A percentile compares a stretch with the other conserved stretches of the same genome.
These are phyloP conservation scores for Vulpes ferrilata DNA, from an alignment of 2,113 vertebrate genomes.

Conservation along the genomic window DNA sequence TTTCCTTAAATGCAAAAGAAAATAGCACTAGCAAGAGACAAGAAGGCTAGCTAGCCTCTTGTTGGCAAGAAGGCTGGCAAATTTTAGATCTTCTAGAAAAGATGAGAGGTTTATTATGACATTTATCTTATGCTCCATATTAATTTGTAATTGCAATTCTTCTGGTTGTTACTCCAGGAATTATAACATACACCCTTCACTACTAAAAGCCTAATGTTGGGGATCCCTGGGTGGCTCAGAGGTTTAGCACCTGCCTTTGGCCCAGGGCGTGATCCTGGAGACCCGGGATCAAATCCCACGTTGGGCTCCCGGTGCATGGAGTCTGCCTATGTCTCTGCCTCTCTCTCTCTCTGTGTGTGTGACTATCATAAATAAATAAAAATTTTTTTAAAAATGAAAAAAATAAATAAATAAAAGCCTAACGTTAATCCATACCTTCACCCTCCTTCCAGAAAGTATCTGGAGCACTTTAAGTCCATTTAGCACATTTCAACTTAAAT, in stretches of 20 bases:
- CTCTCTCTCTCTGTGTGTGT: no score
- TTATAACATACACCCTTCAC: not conserved
- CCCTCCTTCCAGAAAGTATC: not conserved
- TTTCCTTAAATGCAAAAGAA: slow-evolving; percentile 24
- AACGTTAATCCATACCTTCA: not conserved
- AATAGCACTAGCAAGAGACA: not conserved
- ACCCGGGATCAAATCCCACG: no score
- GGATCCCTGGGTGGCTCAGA: no score
- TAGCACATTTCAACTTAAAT: not conserved
- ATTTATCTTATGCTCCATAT: not conserved
- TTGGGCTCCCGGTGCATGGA: no score
- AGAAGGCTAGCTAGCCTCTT: not conserved
- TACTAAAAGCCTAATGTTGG: not conserved
- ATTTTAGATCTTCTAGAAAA: not conserved
- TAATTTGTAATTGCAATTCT: slow-evolving; percentile 30
- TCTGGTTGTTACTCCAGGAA: not conserved
- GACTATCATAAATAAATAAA: no score
- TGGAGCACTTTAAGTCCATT: not conserved
- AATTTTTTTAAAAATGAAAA: no score
- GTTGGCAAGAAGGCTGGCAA: not conserved
- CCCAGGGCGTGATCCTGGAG: no score
- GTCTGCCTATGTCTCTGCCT: no score
- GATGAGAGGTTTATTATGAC: not conserved
- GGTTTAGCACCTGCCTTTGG: no score
- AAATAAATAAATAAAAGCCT: no score